Conservation (phyloP, 2,888 invertebrate species). For the Oxytorus armatus region DNA sequence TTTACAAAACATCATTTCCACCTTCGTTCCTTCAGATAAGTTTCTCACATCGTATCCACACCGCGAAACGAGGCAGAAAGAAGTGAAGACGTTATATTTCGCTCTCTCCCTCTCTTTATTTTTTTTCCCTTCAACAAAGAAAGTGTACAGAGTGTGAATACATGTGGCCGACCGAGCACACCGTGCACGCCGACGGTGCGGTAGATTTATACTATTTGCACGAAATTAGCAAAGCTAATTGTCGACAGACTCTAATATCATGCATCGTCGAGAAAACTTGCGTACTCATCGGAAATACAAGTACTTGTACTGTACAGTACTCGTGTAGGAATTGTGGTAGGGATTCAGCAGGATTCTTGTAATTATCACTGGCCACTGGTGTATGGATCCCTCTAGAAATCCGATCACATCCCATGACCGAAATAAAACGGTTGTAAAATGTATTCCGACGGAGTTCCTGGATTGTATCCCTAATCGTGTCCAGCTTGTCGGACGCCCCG, state of each 20-base stretch:
- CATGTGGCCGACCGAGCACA: conserved; percentile 39
- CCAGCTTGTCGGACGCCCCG: too few relatives aligned
- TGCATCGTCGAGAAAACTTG: conserved; percentile 54
- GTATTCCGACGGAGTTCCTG: too few relatives aligned
- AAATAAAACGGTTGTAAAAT: too few relatives aligned
- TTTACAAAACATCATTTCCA: conserved; percentile 79
- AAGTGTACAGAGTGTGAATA: conserved; percentile 16
- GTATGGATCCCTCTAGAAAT: too few relatives aligned
- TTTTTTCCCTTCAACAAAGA: background rate
- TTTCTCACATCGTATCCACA: conserved; percentile 55
- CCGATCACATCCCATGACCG: too few relatives aligned
- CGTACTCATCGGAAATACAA: conserved; percentile 27
- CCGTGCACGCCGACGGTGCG: conserved; percentile 8
- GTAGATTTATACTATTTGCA: conserved; percentile 77
- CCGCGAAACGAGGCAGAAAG: conserved; percentile 40
- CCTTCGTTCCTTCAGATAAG: conserved; percentile 56
- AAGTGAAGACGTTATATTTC: conserved; percentile 48
- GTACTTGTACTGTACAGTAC: background rate
- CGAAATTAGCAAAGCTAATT: conserved; percentile 82
- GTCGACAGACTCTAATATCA: conserved; percentile 54
- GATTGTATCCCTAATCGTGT: too few relatives aligned
- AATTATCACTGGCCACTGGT: too few relatives aligned
- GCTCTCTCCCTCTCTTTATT: conserved; percentile 33
- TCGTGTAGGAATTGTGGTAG: too few relatives aligned
- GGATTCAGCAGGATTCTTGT: too few relatives aligned